Evolutionary conservation across 2,888 invertebrate genomes (phyloP), one percentile per base, ranked within the genome.

Genomic region (Cerastis rubricosa): DNA sequence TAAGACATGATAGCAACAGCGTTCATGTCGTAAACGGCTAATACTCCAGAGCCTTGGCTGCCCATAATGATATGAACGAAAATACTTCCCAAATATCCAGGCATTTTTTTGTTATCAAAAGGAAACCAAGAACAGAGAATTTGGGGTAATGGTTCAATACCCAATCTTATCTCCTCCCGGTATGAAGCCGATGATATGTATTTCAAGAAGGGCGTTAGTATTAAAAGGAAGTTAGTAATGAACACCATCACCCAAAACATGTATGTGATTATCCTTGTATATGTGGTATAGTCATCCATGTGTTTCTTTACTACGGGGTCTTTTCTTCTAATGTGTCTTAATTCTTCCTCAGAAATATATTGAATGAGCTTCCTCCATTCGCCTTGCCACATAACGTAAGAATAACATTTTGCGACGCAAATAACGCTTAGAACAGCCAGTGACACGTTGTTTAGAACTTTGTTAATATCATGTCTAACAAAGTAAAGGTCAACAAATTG

Each of bases 111-210:
- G 54, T 91, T 91, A 81, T 95, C 91, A 78, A 95, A 94, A 0
- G 96, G 95, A 76, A 94, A 94, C 95, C 95, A 95, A 2, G 93
- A 93, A 81, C 85, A 89, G 49, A 95, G 65, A 64, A 95, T 93
- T 77, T 93, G 93, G 0, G 95, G 94, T 45, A 92, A 89, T 0
- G 93, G 89, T 57, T 93, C 92, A 5, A 81, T 80, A 0, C 91
- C 93, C n/a, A 86, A 85, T 17, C 67, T 78, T 47, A 94, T 86
- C 19, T 90, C 85, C n/a, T 91, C 84, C 0, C 92, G 89, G 75
- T 93, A 94, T 7, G 76, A 83, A 19, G 86, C 51, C 0, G 90
- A 85, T 2, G 91, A 88, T 0, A 89, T 40, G 70, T 90, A 93
- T 77, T 91, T 94, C 4, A 94, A 47, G 7, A 93, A 88, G 0